phyloP scores from a whole-genome alignment of 2,888 invertebrate species.

The Phalera bucephala region DNA sequence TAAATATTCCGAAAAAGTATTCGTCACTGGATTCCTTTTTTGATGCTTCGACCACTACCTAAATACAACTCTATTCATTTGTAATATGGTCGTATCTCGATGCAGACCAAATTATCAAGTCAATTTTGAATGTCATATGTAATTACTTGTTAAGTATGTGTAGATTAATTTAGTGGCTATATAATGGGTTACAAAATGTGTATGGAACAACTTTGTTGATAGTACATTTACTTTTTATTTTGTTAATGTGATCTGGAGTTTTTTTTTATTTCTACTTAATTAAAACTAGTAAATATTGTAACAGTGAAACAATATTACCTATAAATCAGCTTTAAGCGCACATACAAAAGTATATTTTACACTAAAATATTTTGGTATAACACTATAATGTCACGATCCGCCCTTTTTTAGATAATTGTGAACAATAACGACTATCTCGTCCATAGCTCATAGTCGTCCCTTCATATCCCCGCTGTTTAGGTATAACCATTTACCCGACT shows the following conservation, averaged over 20 bases:
- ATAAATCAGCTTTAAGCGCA: constrained; percentile 64
- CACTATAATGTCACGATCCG: constrained; percentile 72
- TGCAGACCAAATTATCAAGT: constrained; percentile 72
- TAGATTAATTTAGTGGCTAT: constrained; percentile 62
- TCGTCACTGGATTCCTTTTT: constrained; percentile 7
- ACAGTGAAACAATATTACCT: constrained; percentile 42
- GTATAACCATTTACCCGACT: too few relatives aligned
- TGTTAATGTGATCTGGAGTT: constrained; percentile 81
- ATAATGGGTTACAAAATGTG: constrained; percentile 46
- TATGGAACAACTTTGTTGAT: constrained; percentile 58
- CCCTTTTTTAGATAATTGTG: constrained; percentile 68
- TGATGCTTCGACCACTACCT: constrained; percentile 30
- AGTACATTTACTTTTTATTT: constrained; percentile 57
- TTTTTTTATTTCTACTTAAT: constrained; percentile 41
- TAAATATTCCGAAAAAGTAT: constrained; percentile 12
- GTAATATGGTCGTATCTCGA: constrained; percentile 52
- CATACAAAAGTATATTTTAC: constrained; percentile 54
- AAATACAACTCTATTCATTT: constrained; percentile 24
- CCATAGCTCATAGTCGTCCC: constrained; percentile 31
- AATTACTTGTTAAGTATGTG: constrained; percentile 65
- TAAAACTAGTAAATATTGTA: constrained; percentile 30
- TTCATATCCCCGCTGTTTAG: neutral
- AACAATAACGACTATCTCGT: constrained; percentile 30
- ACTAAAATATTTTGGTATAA: constrained; percentile 65
- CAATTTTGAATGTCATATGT: constrained; percentile 74